Conservation (phyloP, 2,113 vertebrate species). For the Phylloscopus trochilus region DNA sequence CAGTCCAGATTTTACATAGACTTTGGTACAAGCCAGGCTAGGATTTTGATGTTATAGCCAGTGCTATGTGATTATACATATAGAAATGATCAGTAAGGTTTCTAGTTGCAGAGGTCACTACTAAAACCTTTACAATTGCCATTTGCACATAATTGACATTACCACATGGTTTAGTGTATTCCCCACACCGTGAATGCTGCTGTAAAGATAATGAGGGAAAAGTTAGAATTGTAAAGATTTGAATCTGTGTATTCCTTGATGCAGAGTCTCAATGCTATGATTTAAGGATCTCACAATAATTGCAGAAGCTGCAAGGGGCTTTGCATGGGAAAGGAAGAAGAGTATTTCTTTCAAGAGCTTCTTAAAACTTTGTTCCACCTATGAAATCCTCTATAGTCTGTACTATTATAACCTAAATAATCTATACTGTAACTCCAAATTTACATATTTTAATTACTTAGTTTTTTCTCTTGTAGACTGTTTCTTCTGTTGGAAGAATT, state of each 20-base stretch:
- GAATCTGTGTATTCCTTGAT: constrained; percentile 1
- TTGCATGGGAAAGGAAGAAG: background rate
- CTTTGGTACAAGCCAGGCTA: background rate
- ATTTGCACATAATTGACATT: constrained; percentile 6
- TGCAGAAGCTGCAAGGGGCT: background rate
- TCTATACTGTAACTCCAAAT: background rate
- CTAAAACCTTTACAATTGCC: constrained; percentile 35
- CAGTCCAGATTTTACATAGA: background rate
- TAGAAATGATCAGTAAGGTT: background rate
- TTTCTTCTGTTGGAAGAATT: background rate
- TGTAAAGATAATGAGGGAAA: constrained; percentile 7
- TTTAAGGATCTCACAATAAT: background rate
- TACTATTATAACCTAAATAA: background rate
- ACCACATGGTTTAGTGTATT: background rate
- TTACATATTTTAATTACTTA: background rate
- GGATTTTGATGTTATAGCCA: background rate
- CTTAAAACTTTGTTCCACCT: background rate
- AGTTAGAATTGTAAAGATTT: constrained; percentile 3
- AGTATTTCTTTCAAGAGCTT: background rate
- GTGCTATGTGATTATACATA: background rate
- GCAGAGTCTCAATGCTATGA: background rate
- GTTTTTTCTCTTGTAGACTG: background rate
- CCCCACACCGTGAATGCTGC: background rate
- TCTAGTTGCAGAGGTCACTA: background rate
- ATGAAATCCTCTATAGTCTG: background rate